phyloP scores from a whole-genome alignment of 2,797 vertebrate genomes.

The Monodelphis domestica region DNA sequence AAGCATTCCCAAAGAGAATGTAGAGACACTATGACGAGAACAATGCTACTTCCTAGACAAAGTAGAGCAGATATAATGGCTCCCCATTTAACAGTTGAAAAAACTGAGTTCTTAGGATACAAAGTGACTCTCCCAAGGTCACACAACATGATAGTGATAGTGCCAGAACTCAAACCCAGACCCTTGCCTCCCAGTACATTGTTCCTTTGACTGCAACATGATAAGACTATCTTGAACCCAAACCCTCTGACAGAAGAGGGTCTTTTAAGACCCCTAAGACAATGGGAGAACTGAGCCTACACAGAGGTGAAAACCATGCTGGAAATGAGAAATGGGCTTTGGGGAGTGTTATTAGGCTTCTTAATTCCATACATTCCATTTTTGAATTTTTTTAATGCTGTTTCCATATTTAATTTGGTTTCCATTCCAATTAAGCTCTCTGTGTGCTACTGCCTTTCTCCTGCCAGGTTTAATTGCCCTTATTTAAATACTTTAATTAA shows the following conservation, averaged over 20 bases:
- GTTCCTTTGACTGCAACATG: neutral
- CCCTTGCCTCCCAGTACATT: no score
- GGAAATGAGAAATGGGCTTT: neutral
- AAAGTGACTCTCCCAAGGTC: neutral
- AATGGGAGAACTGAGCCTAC: neutral
- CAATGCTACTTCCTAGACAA: neutral
- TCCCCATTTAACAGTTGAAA: neutral
- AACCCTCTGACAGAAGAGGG: neutral
- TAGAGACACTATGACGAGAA: neutral
- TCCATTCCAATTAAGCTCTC: conserved; percentile 73
- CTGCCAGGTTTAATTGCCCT: conserved; percentile 78
- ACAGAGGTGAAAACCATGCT: neutral
- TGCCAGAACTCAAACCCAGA: no score
- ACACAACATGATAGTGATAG: neutral
- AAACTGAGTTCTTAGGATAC: neutral
- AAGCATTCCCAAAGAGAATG: neutral
- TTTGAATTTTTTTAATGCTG: conserved; percentile 49
- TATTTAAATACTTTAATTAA: conserved; percentile 81
- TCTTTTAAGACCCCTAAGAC: neutral
- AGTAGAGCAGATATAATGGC: neutral
- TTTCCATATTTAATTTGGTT: conserved; percentile 75
- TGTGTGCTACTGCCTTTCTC: conserved; percentile 66
- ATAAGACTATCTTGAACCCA: neutral
- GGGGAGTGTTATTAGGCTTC: conserved; percentile 48
- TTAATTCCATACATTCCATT: conserved; percentile 62